A percentile compares a stretch with the other conserved stretches of the same genome.
Evolutionary conservation across 2,888 invertebrate species (phyloP).

Genomic region (Sycophila texana): DNA sequence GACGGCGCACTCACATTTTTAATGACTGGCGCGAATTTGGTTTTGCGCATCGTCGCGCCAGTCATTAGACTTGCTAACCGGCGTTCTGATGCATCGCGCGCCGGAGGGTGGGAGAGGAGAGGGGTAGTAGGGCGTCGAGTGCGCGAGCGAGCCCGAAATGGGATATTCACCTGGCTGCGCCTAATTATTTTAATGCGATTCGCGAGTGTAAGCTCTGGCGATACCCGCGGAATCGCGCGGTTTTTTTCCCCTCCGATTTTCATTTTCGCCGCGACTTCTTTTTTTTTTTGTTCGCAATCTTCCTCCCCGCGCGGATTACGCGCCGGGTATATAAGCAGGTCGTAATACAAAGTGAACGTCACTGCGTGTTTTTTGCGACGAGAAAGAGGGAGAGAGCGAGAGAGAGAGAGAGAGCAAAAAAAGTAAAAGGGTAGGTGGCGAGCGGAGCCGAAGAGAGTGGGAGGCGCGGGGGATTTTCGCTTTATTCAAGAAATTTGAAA

Average conservation of each 20-base stretch:
- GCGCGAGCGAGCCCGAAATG: constrained; percentile 45
- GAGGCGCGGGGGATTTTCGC: constrained; percentile 38
- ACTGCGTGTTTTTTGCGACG: not conserved
- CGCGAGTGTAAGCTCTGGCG: constrained; percentile 48
- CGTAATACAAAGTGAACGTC: not conserved
- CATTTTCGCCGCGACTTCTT: not conserved
- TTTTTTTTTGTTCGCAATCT: constrained; percentile 10
- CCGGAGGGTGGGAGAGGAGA: no score
- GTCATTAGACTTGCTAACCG: constrained; percentile 42
- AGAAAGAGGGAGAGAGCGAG: not conserved
- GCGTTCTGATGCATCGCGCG: not conserved
- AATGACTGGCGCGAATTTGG: not conserved
- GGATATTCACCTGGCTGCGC: constrained; percentile 64
- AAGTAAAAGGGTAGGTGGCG: no score
- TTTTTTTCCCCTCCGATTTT: constrained; percentile 11
- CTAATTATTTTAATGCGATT: constrained; percentile 69
- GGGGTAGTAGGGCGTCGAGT: not conserved
- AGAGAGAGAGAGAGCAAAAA: no score
- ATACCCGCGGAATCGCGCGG: not conserved
- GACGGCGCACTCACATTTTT: not conserved
- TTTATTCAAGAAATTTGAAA: constrained; percentile 42
- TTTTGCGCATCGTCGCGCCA: constrained; percentile 7
- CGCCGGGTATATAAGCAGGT: not conserved
- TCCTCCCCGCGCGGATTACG: not conserved
- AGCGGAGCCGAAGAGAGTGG: not conserved